Evolutionary conservation across 2,797 vertebrate genomes (phyloP).

Genomic region (Hemitrygon akajei): DNA sequence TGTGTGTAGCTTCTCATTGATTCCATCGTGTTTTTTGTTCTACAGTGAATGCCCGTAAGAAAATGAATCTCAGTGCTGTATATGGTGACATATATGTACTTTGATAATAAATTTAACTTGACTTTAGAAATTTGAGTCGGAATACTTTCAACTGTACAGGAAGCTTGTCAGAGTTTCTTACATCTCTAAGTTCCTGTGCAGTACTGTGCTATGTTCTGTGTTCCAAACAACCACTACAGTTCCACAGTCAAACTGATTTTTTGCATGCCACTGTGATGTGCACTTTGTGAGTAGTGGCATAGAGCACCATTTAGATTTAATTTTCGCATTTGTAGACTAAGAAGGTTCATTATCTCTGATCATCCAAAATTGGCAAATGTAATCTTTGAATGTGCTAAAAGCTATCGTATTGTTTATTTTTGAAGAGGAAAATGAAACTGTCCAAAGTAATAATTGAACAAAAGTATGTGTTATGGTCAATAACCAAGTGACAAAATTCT

Average conservation of each 20-base stretch:
- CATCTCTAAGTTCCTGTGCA: background rate
- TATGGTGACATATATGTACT: too few species aligned
- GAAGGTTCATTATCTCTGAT: background rate
- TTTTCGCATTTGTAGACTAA: background rate
- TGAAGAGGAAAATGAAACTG: background rate
- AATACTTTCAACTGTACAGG: too few species aligned
- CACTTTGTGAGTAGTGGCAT: background rate
- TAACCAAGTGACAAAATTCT: background rate
- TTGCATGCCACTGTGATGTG: too few species aligned
- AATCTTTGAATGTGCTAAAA: background rate
- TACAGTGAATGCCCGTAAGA: too few species aligned
- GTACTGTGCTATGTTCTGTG: background rate
- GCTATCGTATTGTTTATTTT: background rate
- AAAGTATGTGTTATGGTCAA: background rate
- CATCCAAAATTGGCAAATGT: constrained; percentile 7
- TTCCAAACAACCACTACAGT: too few species aligned
- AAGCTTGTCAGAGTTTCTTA: background rate
- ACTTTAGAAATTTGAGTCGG: too few species aligned
- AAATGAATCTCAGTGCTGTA: too few species aligned
- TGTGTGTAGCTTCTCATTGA: too few species aligned
- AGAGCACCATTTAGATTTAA: background rate
- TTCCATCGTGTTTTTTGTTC: too few species aligned
- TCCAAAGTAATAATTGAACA: background rate
- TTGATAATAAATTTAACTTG: too few species aligned
- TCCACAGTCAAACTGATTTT: too few species aligned